Evolutionary conservation across 2,113 vertebrate genomes (phyloP).

Genomic region (Bujurquina vittata): DNA sequence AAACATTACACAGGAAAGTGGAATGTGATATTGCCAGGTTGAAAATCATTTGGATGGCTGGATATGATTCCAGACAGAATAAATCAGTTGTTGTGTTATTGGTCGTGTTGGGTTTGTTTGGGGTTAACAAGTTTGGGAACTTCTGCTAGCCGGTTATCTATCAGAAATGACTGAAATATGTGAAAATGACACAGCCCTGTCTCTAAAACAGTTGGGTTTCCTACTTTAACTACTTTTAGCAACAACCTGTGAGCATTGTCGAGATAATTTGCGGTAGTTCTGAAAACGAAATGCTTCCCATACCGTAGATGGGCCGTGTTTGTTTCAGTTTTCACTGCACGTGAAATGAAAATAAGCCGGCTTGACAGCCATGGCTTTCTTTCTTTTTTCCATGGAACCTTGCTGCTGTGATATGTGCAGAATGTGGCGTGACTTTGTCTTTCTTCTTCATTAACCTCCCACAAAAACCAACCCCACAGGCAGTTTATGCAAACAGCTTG

Average conservation of each 20-base stretch:
- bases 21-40: conserved; percentile 27
- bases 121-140: neutral
- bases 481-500: too few relatives aligned
- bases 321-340: too few relatives aligned
- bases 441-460: too few relatives aligned
- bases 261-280: neutral
- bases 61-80: neutral
- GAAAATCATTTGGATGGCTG: neutral
- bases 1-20: neutral
- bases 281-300: neutral
- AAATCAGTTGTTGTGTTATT: neutral
- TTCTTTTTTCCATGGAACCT: too few relatives aligned
- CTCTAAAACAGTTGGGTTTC: neutral
- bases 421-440: too few relatives aligned
- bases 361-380: neutral
- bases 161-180: neutral
- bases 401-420: too few relatives aligned
- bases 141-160: neutral
- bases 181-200: neutral
- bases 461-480: too few relatives aligned
- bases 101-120: neutral
- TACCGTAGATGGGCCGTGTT: neutral
- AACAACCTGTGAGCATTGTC: too few relatives aligned
- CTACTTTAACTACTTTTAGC: neutral
- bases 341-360: too few relatives aligned